These are phyloP conservation scores for Agrochola lota DNA, from an alignment of 2,888 invertebrate genomes.

Conservation along the genomic window DNA sequence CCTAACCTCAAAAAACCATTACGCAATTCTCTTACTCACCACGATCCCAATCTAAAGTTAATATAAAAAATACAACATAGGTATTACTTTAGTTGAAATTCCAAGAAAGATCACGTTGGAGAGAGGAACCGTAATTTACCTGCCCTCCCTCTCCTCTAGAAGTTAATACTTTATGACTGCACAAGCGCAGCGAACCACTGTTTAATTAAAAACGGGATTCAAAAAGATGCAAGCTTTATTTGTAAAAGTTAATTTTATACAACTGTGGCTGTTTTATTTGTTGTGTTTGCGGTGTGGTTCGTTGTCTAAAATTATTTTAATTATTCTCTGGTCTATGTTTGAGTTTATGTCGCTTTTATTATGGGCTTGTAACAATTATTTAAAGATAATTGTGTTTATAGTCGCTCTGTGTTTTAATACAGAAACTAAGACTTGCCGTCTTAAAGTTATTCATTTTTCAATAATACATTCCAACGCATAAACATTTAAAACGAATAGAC, in stretches of 20 bases:
- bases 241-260: conserved; percentile 67
- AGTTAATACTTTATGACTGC: conserved; percentile 67
- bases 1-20: conserved; percentile 51
- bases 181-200: conserved; percentile 60
- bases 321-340: conserved; percentile 40
- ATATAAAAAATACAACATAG: conserved; percentile 61
- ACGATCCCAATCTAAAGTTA: conserved; percentile 57
- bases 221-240: conserved; percentile 69
- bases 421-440: not conserved
- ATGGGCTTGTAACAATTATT: conserved; percentile 43
- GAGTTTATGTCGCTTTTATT: conserved; percentile 29
- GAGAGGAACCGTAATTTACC: conserved; percentile 69
- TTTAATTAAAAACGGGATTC: conserved; percentile 75
- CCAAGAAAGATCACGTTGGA: conserved; percentile 65
- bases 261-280: conserved; percentile 44
- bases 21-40: conserved; percentile 47
- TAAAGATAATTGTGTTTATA: conserved; percentile 41
- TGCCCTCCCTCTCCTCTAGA: conserved; percentile 59
- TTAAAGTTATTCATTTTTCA: conserved; percentile 4
- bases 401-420: conserved; percentile 10
- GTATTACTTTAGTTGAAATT: conserved; percentile 68
- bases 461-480: conserved; percentile 9
- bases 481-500: not conserved
- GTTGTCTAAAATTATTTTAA: conserved; percentile 58
- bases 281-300: conserved; percentile 10